Evolutionary conservation across 2,888 invertebrate genomes (phyloP), one percentile per base, ranked within the genome.

Genomic region (Papilio demoleus): DNA sequence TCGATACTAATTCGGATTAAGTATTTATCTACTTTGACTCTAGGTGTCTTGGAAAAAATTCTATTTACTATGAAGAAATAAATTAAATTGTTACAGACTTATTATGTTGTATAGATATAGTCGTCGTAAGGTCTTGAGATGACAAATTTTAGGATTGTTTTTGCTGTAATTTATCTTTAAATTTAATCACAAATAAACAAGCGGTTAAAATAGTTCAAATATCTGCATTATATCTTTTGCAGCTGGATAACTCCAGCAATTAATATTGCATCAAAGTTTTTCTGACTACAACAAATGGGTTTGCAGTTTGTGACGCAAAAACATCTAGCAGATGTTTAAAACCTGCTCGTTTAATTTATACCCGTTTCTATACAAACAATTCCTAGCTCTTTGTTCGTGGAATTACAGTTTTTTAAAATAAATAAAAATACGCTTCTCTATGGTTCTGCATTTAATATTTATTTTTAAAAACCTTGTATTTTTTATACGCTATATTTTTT

Each of bases 241-340:
- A 27, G 31, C 53, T 56, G 31, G 24, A 17, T 17, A 31, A 56
- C 53, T 56, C 31, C 1, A 56, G 53, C 53, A 56, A 56, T 56
- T 56, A 56, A 56, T 56, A 56, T 56, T 56, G 53, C 31, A 56
- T 56, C 53, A 56, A 56, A 56, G 53, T 56, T 31, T 50, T 56
- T 56, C 53, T 56, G 53, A 31, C 53, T 56, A 56, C 31, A 50
- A 50, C 31, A 56, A 56, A 56, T 56, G n/a, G 31, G 27, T 53
- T 53, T 56, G 53, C 53, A 56, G 53, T 31, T n/a, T 56, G 53
- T 53, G 53, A 53, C 27, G 53, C n/a, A 53, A 53, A 53, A 53
- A 53, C 53, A 31, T 31, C 27, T 53, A 14, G 31, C 53, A 53
- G 53, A 53, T 53, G 53, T 53, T 31, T 53, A 31, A 53, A 53